Percentiles rank a stretch among this genome's conserved stretches.
Conservation (phyloP, 1,140 invertebrate species). For the Polypedilum pembai region DNA sequence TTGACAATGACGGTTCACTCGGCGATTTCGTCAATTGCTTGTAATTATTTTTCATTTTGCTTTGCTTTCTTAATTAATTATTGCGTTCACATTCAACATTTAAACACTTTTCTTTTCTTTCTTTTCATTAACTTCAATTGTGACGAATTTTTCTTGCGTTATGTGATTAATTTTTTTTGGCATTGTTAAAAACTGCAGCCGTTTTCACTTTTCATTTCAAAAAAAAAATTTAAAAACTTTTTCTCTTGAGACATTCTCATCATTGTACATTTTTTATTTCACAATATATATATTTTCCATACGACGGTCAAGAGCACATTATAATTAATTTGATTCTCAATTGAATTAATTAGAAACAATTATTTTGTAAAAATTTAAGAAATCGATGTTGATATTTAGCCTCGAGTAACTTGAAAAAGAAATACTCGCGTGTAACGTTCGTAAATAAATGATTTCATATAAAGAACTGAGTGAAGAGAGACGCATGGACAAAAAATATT, state of each 20-base stretch:
- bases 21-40: constrained; percentile 22
- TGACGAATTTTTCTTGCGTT: background rate
- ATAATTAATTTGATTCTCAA: background rate
- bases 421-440: background rate
- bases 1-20: background rate
- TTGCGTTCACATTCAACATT: constrained; percentile 11
- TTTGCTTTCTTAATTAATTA: background rate
- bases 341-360: constrained; percentile 1
- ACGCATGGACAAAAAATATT: background rate
- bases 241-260: too few species aligned
- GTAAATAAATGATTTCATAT: background rate
- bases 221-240: too few species aligned
- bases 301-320: background rate
- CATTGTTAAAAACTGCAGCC: background rate
- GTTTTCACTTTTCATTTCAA: background rate
- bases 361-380: background rate
- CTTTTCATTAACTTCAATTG: background rate
- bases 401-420: background rate
- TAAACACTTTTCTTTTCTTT: background rate
- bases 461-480: background rate
- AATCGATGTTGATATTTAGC: background rate
- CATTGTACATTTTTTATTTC: too few species aligned
- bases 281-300: too few species aligned
- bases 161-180: background rate
- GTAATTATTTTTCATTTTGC: constrained; percentile 23